Evolutionary conservation across 2,888 invertebrate species (phyloP).

Genomic region (Dysmachus trigonus): DNA sequence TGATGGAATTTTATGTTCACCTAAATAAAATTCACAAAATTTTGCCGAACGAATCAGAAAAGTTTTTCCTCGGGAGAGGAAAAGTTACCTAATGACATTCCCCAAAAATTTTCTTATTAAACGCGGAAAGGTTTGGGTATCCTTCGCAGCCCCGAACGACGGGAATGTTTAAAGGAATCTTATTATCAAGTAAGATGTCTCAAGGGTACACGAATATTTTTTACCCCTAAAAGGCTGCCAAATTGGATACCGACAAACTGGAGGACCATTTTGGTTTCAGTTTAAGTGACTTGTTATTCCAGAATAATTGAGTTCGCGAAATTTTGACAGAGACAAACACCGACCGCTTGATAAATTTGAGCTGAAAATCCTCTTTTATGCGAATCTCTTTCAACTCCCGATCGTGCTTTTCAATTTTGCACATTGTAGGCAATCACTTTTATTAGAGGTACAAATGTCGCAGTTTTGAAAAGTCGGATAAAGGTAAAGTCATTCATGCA

Average conservation of each 20-base stretch:
- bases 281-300: not conserved
- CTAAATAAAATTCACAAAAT: slow-evolving; percentile 15
- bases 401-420: not conserved
- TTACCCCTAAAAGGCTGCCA: not conserved
- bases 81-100: slow-evolving; percentile 35
- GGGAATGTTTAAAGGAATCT: slow-evolving; percentile 8
- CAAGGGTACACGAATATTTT: not conserved
- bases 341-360: not conserved
- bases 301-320: slow-evolving; percentile 18
- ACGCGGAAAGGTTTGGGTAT: not conserved
- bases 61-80: not conserved
- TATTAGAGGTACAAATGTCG: not conserved
- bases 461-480: not conserved
- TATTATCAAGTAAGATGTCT: not conserved
- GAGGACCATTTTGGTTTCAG: slow-evolving; percentile 1
- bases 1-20: slow-evolving; percentile 7
- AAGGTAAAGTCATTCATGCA: not conserved
- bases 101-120: slow-evolving; percentile 11
- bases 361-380: slow-evolving; percentile 6
- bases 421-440: not conserved
- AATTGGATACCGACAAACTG: not conserved
- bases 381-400: not conserved
- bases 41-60: not conserved
- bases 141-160: not conserved
- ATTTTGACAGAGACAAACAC: not conserved